Evolutionary conservation across 2,888 invertebrate genomes (phyloP).

Genomic region (Unio pictorum): DNA sequence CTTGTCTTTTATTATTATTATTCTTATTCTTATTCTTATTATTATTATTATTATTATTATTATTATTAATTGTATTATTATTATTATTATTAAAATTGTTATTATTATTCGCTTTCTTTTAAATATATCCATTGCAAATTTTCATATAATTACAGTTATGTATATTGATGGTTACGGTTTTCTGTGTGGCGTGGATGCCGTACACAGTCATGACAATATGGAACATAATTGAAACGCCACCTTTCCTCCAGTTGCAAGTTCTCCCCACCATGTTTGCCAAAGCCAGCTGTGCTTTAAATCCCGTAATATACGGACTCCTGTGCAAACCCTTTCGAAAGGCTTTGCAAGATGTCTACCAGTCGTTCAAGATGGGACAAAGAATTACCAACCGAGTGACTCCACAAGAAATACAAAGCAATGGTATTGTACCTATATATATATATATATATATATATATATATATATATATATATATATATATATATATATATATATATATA

Average conservation of each 20-base stretch:
- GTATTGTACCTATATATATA: no score
- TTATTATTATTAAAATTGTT: no score
- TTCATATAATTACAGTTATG: conserved; percentile 22
- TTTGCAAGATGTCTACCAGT: conserved; percentile 2
- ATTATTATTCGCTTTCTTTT: not conserved
- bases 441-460: no score
- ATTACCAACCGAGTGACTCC: no score
- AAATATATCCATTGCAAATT: not conserved
- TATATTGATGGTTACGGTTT: conserved; percentile 18
- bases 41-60: no score
- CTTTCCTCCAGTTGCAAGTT: conserved; percentile 9
- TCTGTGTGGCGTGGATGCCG: conserved; percentile 29
- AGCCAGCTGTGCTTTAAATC: conserved; percentile 27
- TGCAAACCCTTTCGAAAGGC: conserved; percentile 23
- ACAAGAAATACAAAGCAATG: no score
- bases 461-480: no score
- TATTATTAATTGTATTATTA: no score
- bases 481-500: no score
- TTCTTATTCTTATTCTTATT: no score
- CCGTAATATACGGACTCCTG: conserved; percentile 22
- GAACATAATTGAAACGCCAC: conserved; percentile 6
- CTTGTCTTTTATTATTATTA: no score
- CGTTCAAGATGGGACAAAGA: not conserved
- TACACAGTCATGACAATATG: conserved; percentile 25
- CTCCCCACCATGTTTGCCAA: conserved; percentile 40